Conservation (phyloP, 2,113 vertebrate species). For the Clarias gariepinus region DNA sequence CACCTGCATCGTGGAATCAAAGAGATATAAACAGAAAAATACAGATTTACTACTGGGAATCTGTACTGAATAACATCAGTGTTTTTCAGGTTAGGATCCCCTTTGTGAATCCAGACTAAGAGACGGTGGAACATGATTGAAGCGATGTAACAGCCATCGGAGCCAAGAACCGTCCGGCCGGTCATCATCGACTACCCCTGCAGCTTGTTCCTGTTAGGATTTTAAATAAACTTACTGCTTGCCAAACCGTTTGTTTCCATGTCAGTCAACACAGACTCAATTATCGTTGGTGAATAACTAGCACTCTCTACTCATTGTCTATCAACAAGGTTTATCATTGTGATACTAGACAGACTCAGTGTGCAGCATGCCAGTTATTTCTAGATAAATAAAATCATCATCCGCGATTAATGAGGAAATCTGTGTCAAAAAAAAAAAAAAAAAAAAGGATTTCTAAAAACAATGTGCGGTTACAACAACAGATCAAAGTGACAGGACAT, state of each 20-base stretch:
- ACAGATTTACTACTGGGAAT: constrained; percentile 20
- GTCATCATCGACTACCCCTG: constrained; percentile 22
- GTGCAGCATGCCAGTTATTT: background rate
- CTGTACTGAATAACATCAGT: background rate
- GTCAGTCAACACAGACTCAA: background rate
- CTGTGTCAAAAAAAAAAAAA: background rate
- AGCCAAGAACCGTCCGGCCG: constrained; percentile 16
- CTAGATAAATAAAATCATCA: background rate
- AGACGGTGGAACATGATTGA: constrained; percentile 19
- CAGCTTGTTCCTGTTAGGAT: background rate
- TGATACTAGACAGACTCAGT: background rate
- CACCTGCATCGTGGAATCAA: constrained; percentile 21
- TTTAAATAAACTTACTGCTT: background rate
- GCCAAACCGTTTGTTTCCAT: constrained; percentile 21
- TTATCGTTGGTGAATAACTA: constrained; percentile 4
- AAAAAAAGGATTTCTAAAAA: background rate
- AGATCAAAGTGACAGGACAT: background rate
- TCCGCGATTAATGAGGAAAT: background rate
- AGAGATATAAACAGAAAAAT: constrained; percentile 38
- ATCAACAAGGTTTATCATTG: too few species aligned
- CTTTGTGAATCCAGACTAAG: constrained; percentile 13
- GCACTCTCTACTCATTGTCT: constrained; percentile 7
- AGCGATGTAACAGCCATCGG: background rate
- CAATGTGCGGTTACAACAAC: background rate
- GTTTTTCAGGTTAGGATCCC: constrained; percentile 26